Conservation (phyloP, 2,888 invertebrate genomes). For the Hydroisotoma schaefferi region DNA sequence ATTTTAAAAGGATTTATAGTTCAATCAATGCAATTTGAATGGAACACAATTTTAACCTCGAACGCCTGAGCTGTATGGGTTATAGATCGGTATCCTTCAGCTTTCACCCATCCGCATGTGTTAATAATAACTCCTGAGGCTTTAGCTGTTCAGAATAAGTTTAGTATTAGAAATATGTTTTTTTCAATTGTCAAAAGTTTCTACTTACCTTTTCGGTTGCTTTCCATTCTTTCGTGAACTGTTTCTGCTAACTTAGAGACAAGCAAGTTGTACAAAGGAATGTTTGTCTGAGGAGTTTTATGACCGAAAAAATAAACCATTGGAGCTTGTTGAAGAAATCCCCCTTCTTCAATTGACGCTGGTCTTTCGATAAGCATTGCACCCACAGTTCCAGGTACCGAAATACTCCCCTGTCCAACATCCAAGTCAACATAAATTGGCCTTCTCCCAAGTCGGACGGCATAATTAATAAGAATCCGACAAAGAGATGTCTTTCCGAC, state of each 20-base stretch:
- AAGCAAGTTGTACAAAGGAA: conserved; percentile 76
- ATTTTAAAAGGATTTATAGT: not conserved
- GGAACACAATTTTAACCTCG: conserved; percentile 60
- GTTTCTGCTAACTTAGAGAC: conserved; percentile 81
- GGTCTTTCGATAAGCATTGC: conserved; percentile 87
- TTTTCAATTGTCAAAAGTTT: not conserved
- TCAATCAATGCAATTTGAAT: not conserved
- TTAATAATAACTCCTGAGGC: conserved; percentile 91
- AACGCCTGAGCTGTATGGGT: conserved; percentile 87
- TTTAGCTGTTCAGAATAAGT: conserved; percentile 60
- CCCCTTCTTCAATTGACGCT: conserved; percentile 82
- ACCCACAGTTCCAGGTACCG: conserved; percentile 87
- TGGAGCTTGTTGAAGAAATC: conserved; percentile 89
- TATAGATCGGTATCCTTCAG: conserved; percentile 78
- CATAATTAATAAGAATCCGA: conserved; percentile 87
- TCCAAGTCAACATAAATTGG: conserved; percentile 94
- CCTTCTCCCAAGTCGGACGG: conserved; percentile 78
- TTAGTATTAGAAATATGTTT: not conserved
- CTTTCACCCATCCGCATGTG: conserved; percentile 97
- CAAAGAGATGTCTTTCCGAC: conserved; percentile 94
- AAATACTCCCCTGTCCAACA: conserved; percentile 89
- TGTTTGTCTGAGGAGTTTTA: conserved; percentile 69
- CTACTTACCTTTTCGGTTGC: conserved; percentile 74
- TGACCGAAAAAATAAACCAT: conserved; percentile 92
- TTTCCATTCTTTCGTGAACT: conserved; percentile 75